Base-by-base conservation (phyloP, 2,113 vertebrate species). In the Monopterus albus region DNA sequence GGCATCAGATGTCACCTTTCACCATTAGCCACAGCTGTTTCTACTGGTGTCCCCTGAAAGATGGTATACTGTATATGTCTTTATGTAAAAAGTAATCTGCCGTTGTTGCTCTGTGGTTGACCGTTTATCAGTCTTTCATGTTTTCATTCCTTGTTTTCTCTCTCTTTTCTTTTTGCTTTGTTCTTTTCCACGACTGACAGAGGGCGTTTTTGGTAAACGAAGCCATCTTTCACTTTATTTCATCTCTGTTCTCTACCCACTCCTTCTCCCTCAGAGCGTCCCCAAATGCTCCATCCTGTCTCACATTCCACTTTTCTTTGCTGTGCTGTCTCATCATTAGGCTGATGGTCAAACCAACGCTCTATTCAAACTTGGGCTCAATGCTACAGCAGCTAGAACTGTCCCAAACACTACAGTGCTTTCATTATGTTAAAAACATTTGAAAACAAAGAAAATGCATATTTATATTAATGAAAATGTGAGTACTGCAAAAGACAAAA, bases 121-220 rank as follows among this genome's bases (percentile, higher is more conserved):
- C 85, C 82, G 67, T 82, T 86, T 79, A 87, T 89, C 82, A 83
- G 88, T 91, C 89, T 80, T 81, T 90, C 86, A 91, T 83, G 75
- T 89, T 90, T 91, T 89, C 84, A 91, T 91, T 91, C 78, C 86
- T 91, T 88, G 74, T 81, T 84, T 72, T 82, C 63, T 81, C 80
- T 84, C 68, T 82, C 67, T 69, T 87, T 78, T 77, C 78, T 83
- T 87, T 92, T 90, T 75, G 86, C 85, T 91, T 87, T 88, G 81
- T 91, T 92, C 89, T 92, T 87, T 92, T 91, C 84, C 92, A 93
- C 93, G 93, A 92, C 93, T 93, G 91, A 91, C 93, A 94, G 93
- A 94, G 93, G 93, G 93, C 91, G 89, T 94, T 93, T 93, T 94
- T 93, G 93, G 93, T 94, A 94, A 94, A 93, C 88, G 13, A 91